Evolutionary conservation across 2,888 invertebrate genomes (phyloP).

Genomic region (Chydorus sphaericus): DNA sequence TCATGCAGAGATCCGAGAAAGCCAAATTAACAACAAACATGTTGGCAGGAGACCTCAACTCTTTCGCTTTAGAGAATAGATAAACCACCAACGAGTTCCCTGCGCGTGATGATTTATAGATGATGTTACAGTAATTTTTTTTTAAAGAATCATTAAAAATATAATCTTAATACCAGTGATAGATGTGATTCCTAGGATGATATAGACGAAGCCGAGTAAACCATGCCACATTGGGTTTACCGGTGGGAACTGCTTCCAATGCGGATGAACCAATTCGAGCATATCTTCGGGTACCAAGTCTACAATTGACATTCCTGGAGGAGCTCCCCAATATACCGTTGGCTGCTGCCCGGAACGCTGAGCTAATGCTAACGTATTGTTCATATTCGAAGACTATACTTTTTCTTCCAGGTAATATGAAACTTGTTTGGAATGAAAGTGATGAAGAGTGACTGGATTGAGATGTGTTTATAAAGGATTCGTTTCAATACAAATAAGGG

Average conservation of each 20-base stretch:
- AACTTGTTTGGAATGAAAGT: too few relatives aligned
- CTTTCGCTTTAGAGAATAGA: constrained; percentile 57
- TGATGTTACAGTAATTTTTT: neutral
- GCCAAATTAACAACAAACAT: constrained; percentile 80
- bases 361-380: neutral
- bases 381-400: neutral
- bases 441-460: neutral
- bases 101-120: neutral
- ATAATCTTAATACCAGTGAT: constrained; percentile 5
- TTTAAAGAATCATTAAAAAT: neutral
- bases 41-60: constrained; percentile 76
- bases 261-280: constrained; percentile 19
- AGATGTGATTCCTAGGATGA: constrained; percentile 6
- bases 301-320: constrained; percentile 1
- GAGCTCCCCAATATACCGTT: constrained; percentile 1
- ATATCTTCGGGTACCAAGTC: constrained; percentile 13
- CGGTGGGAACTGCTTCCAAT: constrained; percentile 25
- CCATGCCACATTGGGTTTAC: constrained; percentile 24
- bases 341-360: constrained; percentile 9
- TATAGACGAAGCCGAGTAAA: constrained; percentile 14
- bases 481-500: too few relatives aligned
- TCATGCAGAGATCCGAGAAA: constrained; percentile 79
- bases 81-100: constrained; percentile 59
- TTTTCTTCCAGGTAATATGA: neutral
- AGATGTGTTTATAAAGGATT: too few relatives aligned